A percentile compares a stretch with the other conserved stretches of the same genome.
phyloP scores from a whole-genome alignment of 2,888 invertebrate species.

The Hesperia comma region DNA sequence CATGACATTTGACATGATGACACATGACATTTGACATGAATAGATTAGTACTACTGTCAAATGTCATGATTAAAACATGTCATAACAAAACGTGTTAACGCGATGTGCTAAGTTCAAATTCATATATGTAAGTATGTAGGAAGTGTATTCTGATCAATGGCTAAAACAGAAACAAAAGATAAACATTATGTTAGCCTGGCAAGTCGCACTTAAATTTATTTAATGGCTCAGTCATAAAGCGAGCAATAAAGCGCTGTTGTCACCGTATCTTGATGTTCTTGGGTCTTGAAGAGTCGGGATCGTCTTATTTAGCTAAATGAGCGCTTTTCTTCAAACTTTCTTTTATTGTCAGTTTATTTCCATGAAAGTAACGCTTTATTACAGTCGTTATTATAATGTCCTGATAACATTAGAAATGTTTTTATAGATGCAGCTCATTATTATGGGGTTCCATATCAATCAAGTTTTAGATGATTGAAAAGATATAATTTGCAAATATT shows the following conservation, averaged over 20 bases:
- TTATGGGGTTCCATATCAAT: background rate
- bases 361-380: conserved; percentile 4
- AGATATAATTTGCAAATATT: no score
- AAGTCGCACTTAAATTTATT: conserved; percentile 6
- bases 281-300: conserved; percentile 3
- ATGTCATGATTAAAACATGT: no score
- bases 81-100: no score
- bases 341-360: conserved; percentile 15
- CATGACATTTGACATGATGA: no score
- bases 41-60: no score
- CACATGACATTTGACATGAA: no score
- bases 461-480: no score
- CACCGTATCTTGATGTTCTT: conserved; percentile 8
- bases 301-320: conserved; percentile 11
- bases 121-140: no score
- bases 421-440: background rate
- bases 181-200: background rate
- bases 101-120: no score
- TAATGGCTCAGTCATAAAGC: conserved; percentile 8
- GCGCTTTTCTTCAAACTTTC: conserved; percentile 15
- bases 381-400: conserved; percentile 3
- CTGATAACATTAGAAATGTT: conserved; percentile 1
- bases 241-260: conserved; percentile 3
- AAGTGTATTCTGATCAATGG: no score
- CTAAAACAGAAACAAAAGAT: background rate